A percentile compares a stretch with the other conserved stretches of the same genome.
These are phyloP conservation scores for Platycheirus rosarum DNA, from an alignment of 2,888 invertebrate species.

Conservation along the genomic window DNA sequence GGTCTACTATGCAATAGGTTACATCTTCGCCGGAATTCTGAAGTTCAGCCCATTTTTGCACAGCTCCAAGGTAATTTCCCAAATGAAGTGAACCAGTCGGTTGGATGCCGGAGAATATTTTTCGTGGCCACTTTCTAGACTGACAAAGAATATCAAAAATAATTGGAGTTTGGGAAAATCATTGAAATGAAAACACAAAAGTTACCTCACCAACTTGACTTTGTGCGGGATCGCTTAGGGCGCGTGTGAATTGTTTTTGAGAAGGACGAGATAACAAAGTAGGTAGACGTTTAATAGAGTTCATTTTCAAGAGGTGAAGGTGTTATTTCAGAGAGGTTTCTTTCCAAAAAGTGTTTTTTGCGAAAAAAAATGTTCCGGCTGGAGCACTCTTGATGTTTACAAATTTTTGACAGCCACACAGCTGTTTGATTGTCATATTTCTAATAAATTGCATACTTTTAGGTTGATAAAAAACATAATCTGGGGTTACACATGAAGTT, in stretches of 20 bases:
- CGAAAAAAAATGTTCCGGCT: too few relatives aligned
- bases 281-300: constrained; percentile 21
- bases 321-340: too few relatives aligned
- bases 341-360: too few relatives aligned
- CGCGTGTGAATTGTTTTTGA: constrained; percentile 16
- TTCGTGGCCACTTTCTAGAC: constrained; percentile 83
- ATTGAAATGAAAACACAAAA: not conserved
- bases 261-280: not conserved
- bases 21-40: constrained; percentile 89
- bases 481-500: too few relatives aligned
- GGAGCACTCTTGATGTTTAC: too few relatives aligned
- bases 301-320: constrained; percentile 44
- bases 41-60: constrained; percentile 92
- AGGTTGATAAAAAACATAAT: too few relatives aligned
- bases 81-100: constrained; percentile 97
- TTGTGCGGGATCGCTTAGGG: constrained; percentile 25
- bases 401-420: too few relatives aligned
- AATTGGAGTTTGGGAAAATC: too few relatives aligned
- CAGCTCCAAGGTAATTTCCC: constrained; percentile 98
- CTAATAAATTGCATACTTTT: too few relatives aligned
- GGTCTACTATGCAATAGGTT: constrained; percentile 93
- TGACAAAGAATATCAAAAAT: too few relatives aligned
- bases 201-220: constrained; percentile 52
- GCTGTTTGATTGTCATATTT: too few relatives aligned
- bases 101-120: constrained; percentile 96